These are phyloP conservation scores for Sepiola atlantica DNA, from an alignment of 2,888 invertebrate species.

Conservation along the genomic window DNA sequence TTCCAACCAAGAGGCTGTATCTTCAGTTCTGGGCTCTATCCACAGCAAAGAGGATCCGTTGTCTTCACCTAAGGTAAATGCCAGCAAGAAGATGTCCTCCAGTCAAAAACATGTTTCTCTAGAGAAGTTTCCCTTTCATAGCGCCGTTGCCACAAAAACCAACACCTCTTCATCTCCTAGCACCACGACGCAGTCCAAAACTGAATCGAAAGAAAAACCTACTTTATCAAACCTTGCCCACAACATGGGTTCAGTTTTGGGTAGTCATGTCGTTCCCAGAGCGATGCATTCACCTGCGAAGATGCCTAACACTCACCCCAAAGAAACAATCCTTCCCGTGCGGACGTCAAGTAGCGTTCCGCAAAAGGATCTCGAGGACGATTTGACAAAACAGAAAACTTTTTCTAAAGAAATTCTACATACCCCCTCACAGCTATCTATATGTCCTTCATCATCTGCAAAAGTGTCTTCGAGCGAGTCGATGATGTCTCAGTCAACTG, in stretches of 20 bases:
- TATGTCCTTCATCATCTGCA: not conserved
- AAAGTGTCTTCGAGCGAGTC: not conserved
- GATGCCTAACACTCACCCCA: not conserved
- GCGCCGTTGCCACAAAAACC: not conserved
- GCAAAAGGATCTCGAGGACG: not conserved
- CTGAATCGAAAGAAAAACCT: conserved; percentile 33
- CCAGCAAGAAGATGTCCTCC: conserved; percentile 20
- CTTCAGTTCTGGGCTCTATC: not conserved
- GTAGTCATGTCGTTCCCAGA: not conserved
- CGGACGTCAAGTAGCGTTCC: not conserved
- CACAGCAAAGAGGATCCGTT: not conserved
- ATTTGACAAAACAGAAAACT: conserved; percentile 32
- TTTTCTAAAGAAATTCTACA: conserved; percentile 3
- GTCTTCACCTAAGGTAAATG: not conserved
- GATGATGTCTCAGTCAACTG: not conserved
- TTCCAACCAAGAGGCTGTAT: not conserved
- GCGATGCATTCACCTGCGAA: conserved; percentile 40
- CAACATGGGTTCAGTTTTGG: not conserved
- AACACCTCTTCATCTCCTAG: not conserved
- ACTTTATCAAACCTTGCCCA: conserved; percentile 15
- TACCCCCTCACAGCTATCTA: not conserved
- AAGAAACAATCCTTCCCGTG: conserved; percentile 35
- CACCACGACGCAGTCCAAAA: not conserved
- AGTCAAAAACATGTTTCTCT: not conserved
- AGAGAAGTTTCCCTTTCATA: conserved; percentile 24